Evolutionary conservation across 2,113 vertebrate genomes (phyloP), one percentile per base, ranked within the genome.

Genomic region (Archilochus colubris): DNA sequence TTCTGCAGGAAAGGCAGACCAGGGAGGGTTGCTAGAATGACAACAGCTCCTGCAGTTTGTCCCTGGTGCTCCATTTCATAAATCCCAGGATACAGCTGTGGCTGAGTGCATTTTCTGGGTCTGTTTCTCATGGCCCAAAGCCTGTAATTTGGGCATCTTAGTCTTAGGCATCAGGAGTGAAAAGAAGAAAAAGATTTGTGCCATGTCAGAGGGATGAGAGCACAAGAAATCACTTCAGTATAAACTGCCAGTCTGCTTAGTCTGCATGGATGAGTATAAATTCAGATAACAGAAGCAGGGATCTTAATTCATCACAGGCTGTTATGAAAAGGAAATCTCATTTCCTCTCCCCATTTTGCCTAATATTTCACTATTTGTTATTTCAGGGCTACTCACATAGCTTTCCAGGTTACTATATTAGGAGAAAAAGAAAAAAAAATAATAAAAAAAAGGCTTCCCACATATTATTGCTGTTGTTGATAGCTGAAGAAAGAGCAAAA

Each of bases 401-500:
- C 31, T 93, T 86, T 91, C 44, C 62, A 78, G 48, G 62, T 63
- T 81, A 75, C 57, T 46, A 88, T 64, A 92, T 33, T 24, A 68
- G 38, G 8, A 38, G 11, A 4, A 24, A 23, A 4, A 23, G 17
- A 30, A 40, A 28, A 57, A 57, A 76, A 62, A 55, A 61, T 12
- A 40, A 40, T 12, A 12, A 30, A 38, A 28, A 57, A 76, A 64
- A 55, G 58, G 20, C 43, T 73, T 72, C 46, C 40, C 54, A 57
- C 53, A 62, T 68, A 61, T 63, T 83, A 51, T 75, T 92, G 75
- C 82, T 93, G 75, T 89, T 89, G 53, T 75, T 91, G 77, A 95
- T 92, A 87, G 88, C 85, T 82, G 81, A 92, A 86, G 74, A 79
- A 80, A 89, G 66, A 86, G 58, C 48, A 50, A 72, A 51, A 82